Base-by-base conservation (phyloP, 2,888 invertebrate species). In the Drosophila peninsularis region DNA sequence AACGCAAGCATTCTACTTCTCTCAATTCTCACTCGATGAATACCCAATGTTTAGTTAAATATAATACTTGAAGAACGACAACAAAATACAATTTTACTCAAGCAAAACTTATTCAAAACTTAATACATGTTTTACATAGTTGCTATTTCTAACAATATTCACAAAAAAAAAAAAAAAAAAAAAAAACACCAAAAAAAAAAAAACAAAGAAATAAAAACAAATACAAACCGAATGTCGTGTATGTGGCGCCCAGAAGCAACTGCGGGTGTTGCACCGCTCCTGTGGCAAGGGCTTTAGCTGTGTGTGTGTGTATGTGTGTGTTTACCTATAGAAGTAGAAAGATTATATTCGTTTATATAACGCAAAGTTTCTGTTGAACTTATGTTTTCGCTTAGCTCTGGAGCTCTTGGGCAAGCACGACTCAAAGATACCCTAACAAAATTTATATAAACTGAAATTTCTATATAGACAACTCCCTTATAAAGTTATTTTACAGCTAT, bases 221-320 rank as follows among this genome's bases (percentile, higher is more conserved):
- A 24, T 24, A 24, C 24, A 24, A 24, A 24, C 24, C 4, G 5
- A 24, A 24, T 13, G 10, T 30, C 30, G 30, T 7, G 1, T 9
- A 41, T 47, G 13, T 34, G 36, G n/a, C 42, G 56, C 52, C 55
- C 36, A 49, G 69, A 70, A 34, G 32, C 19, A 7, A 19, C 14
- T 21, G 52, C 41, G n/a, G 39, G 42, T 44, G 13, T 44, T 65
- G 61, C 61, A 42, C 52, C 65, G 55, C 58, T 66, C 56, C 60
- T 60, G 60, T 56, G 44, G 14, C 55, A 41, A 11, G 39, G 42
- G 19, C 52, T 47, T 32, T 45, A 36, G 21, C 3, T 32, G 9
- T 19, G n/a, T 68, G 52, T 56, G 19, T 39, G 19, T 24, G 49
- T 41, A 11, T 13, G 17, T 11, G 30, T 17, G 47, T 32, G 47